These are phyloP conservation scores for Promerops cafer DNA, from an alignment of 2,113 vertebrate species.

Conservation along the genomic window DNA sequence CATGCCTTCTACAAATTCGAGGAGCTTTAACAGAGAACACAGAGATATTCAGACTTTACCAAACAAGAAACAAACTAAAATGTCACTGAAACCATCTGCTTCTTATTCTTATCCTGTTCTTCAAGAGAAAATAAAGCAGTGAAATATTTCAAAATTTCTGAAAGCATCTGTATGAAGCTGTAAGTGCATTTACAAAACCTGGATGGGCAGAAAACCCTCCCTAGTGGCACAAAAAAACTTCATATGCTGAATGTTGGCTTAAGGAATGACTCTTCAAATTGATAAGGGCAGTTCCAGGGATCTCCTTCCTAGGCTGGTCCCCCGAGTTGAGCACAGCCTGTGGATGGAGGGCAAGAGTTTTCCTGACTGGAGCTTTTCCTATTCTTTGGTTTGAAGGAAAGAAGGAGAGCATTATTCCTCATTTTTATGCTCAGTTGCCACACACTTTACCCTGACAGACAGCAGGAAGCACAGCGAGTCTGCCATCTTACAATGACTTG, in stretches of 20 bases:
- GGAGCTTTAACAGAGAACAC: not conserved
- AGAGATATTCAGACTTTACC: not conserved
- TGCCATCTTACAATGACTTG: not conserved
- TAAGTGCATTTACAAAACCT: not conserved
- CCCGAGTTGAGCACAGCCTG: not conserved
- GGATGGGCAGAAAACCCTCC: not conserved
- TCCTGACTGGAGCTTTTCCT: not conserved
- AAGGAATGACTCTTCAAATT: not conserved
- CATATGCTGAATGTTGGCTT: not conserved
- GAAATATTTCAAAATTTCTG: not conserved
- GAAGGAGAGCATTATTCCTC: not conserved
- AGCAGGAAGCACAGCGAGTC: fast-evolving
- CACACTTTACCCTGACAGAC: not conserved
- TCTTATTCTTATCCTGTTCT: not conserved
- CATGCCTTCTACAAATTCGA: not conserved
- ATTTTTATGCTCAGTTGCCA: not conserved
- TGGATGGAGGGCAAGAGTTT: not conserved
- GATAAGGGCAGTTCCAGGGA: not conserved
- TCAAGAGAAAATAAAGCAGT: not conserved
- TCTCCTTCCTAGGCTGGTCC: not conserved
- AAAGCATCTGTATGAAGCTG: not conserved
- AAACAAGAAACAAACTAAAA: not conserved
- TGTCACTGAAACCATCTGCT: not conserved
- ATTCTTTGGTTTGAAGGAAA: not conserved
- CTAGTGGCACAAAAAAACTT: not conserved